phyloP scores from a whole-genome alignment of 2,797 vertebrate species.

The Sebastes glaucus region DNA sequence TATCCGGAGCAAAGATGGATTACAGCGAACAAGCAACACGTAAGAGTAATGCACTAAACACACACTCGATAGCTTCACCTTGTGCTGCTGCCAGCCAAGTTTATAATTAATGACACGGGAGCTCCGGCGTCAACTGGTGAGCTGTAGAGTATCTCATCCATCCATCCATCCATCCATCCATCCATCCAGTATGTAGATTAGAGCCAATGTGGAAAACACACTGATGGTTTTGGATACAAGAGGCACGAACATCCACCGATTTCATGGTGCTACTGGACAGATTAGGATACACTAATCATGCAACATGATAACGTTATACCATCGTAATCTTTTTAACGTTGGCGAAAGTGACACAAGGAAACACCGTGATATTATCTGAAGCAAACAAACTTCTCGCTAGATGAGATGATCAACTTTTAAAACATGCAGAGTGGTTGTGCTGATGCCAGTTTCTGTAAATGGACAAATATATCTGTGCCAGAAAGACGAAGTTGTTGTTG shows the following conservation, averaged over 20 bases:
- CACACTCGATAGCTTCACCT: conserved; percentile 19
- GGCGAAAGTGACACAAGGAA: background rate
- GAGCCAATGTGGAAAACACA: background rate
- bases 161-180: background rate
- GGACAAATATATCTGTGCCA: conserved; percentile 2
- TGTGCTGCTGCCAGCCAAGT: conserved; percentile 28
- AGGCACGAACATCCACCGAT: conserved; percentile 15
- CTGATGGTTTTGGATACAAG: background rate
- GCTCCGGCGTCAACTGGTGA: background rate
- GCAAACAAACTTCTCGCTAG: background rate
- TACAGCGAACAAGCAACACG: conserved; percentile 32
- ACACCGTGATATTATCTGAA: background rate
- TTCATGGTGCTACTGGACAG: conserved; percentile 5
- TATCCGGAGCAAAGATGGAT: conserved; percentile 51
- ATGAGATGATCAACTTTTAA: background rate
- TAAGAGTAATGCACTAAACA: conserved; percentile 30
- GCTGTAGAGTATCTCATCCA: background rate
- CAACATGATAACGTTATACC: conserved; percentile 4
- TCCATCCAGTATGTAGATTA: conserved; percentile 4
- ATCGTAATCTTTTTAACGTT: conserved; percentile 10
- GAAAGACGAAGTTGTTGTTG: conserved; percentile 5
- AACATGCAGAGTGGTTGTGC: background rate
- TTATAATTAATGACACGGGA: conserved; percentile 60
- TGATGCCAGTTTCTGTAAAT: background rate
- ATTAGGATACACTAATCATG: conserved; percentile 26